Conservation (phyloP, 2,797 vertebrate genomes). For the Malurus leucopterus region DNA sequence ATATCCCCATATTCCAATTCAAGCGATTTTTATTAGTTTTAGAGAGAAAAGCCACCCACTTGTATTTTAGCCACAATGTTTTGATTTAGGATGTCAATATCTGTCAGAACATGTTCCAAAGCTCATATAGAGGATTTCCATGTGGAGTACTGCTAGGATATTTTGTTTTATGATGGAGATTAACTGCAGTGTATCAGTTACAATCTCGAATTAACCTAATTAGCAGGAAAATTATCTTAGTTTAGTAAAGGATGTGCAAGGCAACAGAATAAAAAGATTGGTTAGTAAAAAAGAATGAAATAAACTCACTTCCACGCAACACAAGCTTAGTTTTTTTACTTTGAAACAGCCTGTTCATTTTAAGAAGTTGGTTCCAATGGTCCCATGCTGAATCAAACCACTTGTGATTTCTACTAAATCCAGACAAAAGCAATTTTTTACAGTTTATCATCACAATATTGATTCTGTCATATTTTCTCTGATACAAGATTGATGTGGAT, state of each 20-base stretch:
- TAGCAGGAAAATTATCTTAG: background rate
- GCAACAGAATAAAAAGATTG: background rate
- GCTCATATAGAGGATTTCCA: background rate
- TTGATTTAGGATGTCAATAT: background rate
- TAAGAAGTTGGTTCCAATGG: background rate
- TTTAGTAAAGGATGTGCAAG: background rate
- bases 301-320: background rate
- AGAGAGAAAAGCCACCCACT: background rate
- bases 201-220: background rate
- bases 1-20: background rate
- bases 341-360: background rate
- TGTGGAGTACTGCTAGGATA: background rate
- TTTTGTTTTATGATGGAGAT: background rate
- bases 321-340: background rate
- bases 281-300: background rate
- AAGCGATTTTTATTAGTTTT: background rate
- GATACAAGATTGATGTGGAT: slow-evolving; percentile 52
- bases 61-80: background rate
- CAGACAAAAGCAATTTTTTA: slow-evolving; percentile 52
- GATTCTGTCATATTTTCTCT: slow-evolving; percentile 51
- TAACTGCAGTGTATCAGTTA: background rate
- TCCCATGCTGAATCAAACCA: background rate
- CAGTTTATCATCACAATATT: slow-evolving; percentile 59
- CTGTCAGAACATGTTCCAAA: background rate
- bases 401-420: slow-evolving; percentile 25